phyloP scores from a whole-genome alignment of 2,113 vertebrate species.

The Apistogramma diplotaenia region DNA sequence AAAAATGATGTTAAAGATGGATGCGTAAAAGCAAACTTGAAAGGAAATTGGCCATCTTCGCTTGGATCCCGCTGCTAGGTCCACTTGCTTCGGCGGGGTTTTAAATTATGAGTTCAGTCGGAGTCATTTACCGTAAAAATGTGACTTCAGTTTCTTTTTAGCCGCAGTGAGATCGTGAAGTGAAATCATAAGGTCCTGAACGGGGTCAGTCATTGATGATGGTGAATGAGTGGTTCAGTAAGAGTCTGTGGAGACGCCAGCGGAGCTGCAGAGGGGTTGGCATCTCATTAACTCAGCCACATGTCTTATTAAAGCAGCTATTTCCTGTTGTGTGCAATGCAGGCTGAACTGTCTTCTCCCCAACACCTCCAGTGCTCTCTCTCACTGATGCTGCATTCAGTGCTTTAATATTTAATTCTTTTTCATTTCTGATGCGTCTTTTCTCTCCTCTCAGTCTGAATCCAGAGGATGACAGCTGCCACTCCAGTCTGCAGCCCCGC shows the following conservation, averaged over 20 bases:
- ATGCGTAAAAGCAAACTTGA: conserved; percentile 25
- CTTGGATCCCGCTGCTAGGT: background rate
- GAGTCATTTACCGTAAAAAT: background rate
- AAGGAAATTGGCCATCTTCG: background rate
- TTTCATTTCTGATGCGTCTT: background rate
- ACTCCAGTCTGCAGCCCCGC: conserved; percentile 58
- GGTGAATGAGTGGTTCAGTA: conserved; percentile 10
- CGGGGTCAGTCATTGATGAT: background rate
- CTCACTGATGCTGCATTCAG: conserved; percentile 10
- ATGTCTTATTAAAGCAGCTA: conserved; percentile 69
- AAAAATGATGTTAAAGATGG: background rate
- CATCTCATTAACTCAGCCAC: conserved; percentile 62
- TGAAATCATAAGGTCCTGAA: conserved; percentile 30
- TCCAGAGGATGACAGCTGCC: conserved; percentile 66
- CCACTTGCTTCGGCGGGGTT: background rate
- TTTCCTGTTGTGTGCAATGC: conserved; percentile 65
- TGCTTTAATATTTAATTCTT: background rate
- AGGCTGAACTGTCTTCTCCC: conserved; percentile 24
- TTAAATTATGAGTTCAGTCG: conserved; percentile 16
- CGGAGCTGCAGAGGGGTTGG: conserved; percentile 40
- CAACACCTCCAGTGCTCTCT: background rate
- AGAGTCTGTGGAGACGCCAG: conserved; percentile 34
- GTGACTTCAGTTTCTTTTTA: background rate
- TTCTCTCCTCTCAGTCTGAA: conserved; percentile 43
- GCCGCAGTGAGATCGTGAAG: conserved; percentile 31